Percentiles rank a stretch among this genome's conserved stretches.
Conservation (phyloP, 2,113 vertebrate species). For the Podarcis raffonei region DNA sequence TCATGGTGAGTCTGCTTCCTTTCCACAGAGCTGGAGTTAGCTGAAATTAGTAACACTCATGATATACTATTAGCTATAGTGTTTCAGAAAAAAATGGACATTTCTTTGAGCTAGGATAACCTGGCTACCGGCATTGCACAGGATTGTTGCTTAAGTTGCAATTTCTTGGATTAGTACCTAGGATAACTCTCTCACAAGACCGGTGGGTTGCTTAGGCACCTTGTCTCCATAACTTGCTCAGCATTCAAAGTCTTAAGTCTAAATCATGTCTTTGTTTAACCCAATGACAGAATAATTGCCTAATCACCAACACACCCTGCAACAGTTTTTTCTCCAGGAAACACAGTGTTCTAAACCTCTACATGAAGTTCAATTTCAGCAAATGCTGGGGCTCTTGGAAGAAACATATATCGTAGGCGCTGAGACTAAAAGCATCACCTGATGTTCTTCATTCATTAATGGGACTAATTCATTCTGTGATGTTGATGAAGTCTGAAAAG, state of each 20-base stretch:
- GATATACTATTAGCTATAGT: not conserved
- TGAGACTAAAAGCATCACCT: not conserved
- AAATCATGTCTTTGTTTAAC: not conserved
- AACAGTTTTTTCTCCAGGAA: not conserved
- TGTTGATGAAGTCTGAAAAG: not conserved
- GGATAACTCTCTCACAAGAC: not conserved
- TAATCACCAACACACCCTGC: not conserved
- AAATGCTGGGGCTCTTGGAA: not conserved
- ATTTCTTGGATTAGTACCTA: not conserved
- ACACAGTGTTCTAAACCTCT: not conserved
- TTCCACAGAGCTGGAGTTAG: not conserved
- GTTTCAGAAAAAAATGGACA: not conserved
- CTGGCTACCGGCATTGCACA: not conserved
- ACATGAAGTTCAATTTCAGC: slow-evolving; percentile 13
- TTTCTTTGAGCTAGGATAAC: not conserved
- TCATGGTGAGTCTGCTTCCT: no score
- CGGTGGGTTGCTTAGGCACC: not conserved
- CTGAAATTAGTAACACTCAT: not conserved
- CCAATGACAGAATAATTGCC: not conserved
- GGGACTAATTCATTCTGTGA: not conserved
- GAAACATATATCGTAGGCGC: not conserved
- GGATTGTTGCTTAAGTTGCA: not conserved
- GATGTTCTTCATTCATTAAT: not conserved
- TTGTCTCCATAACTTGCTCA: slow-evolving; percentile 1
- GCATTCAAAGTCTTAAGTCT: not conserved